Evolutionary conservation across 1,140 invertebrate species (phyloP), one percentile per base, ranked within the genome.

Genomic region (Maniola jurtina): DNA sequence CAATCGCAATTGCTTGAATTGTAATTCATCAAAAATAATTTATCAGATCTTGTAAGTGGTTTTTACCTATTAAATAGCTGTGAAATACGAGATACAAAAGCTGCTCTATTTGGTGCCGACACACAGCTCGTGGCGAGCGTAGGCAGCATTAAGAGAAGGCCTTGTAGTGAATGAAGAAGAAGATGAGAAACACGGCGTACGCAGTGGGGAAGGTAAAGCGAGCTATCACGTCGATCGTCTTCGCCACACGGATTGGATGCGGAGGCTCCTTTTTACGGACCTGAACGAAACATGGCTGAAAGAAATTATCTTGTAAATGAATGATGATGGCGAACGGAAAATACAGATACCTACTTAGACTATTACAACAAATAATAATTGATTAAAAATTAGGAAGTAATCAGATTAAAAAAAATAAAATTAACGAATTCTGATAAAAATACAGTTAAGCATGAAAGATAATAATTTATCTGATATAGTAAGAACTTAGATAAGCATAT

Each of bases 81-180:
- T 79, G 79, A 72, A 72, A 75, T 77, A 75, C 75, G 74, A 74
- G 66, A 72, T 81, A 80, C 68, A 79, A 80, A 79, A 81, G 67
- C 74, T 70, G 75, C 71, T 81, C 67, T 72, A 75, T 78, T 57
- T 42, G 45, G 33, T 15, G 45, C 76, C 74, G 75, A 67, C 62
- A 85, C 83, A 82, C 78, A 71, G 71, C 75, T 75, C 56, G 73
- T 68, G 71, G 79, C 72, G 72, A 68, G 73, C 65, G 69, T 69
- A 66, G 83, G 77, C 83, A 84, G 81, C 83, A 91, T 92, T 93
- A 93, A 92, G 93, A 93, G 87, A 93, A 93, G 86, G 92, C 93
- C 87, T 96, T 96, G 91, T 97, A 97, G 92, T 96, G 96, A 76
- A 97, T 95, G 93, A 98, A 98, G 93, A 98, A 98, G 92, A 97